Base-by-base conservation (phyloP, 2,888 invertebrate genomes). In the Lottia gigantea region DNA sequence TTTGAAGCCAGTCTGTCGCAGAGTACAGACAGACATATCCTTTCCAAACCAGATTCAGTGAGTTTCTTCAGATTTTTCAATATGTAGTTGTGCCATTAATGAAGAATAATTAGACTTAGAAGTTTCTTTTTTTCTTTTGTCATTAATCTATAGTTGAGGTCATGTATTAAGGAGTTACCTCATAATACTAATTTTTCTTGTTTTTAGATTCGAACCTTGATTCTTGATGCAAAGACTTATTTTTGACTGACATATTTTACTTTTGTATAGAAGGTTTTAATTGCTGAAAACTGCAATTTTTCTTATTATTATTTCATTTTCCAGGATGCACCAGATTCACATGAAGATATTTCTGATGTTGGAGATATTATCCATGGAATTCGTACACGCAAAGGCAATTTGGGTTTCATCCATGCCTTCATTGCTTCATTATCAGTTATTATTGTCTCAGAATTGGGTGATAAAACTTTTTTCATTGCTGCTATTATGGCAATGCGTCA, bases 401-500 rank as follows among this genome's bases (percentile, higher is more conserved):
- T 84, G 1, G 95, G 94, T 72, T 97, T 98, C 89, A 90, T 95
- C 84, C 95, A 97, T 90, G 98, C 95, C 15, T 97, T 99, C 89
- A 90, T 98, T 68, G 97, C 98, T 55, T 94, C 98, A 0, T 91
- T 98, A 74, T 97, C 97, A 65, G 96, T 99, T 78, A 98, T 99
- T 82, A 91, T 99, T 73, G 97, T 99, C 65, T 98, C 98, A 0
- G 99, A 99, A 90, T 91, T 99, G 72, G 98, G 98, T 16, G 98
- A 99, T 90, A 99, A 98, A 90, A 99, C 98, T 14, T 99, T 99
- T 91, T 99, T 99, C 90, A 99, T 99, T 83, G 98, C 98, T 46
- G 98, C 98, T 80, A 98, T 99, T 76, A 97, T 99, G 98, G 97
- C 99, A 1, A 98, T 99, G 98, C 93, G 96, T 85, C 97, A 99